Conservation (phyloP, 2,888 invertebrate genomes). For the Synergus laeviventris region DNA sequence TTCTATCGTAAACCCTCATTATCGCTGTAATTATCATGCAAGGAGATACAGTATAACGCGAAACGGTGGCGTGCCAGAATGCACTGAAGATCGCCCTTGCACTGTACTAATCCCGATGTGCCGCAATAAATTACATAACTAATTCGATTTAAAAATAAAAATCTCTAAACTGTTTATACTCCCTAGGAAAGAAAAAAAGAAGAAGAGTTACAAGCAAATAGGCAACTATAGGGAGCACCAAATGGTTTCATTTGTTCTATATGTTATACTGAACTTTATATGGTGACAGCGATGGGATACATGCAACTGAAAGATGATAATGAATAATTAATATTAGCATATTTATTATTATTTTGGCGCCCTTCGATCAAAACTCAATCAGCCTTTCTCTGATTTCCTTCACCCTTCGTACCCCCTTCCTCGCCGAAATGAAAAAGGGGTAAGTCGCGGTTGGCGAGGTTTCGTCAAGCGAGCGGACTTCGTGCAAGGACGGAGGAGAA, state of each 20-base stretch:
- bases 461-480: slow-evolving; percentile 40
- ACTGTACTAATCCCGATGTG: slow-evolving; percentile 67
- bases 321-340: neutral
- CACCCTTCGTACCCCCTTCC: neutral
- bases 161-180: slow-evolving; percentile 44
- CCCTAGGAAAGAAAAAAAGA: slow-evolving; percentile 53
- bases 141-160: slow-evolving; percentile 66
- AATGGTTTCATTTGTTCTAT: neutral
- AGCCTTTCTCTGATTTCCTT: neutral
- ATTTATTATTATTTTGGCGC: neutral
- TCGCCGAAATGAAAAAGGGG: slow-evolving; percentile 22
- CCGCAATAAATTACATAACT: slow-evolving; percentile 71
- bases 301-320: no score
- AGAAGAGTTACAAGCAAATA: neutral
- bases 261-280: neutral
- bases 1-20: slow-evolving; percentile 72
- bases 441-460: slow-evolving; percentile 24
- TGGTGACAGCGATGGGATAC: neutral
- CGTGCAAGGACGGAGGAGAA: slow-evolving; percentile 52
- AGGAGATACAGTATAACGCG: slow-evolving; percentile 67
- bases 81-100: slow-evolving; percentile 72
- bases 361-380: slow-evolving; percentile 18
- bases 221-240: neutral
- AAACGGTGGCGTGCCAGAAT: slow-evolving; percentile 72
- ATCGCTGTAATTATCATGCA: slow-evolving; percentile 74